phyloP scores from a whole-genome alignment of 2,113 vertebrate species.

The Nibea albiflora region DNA sequence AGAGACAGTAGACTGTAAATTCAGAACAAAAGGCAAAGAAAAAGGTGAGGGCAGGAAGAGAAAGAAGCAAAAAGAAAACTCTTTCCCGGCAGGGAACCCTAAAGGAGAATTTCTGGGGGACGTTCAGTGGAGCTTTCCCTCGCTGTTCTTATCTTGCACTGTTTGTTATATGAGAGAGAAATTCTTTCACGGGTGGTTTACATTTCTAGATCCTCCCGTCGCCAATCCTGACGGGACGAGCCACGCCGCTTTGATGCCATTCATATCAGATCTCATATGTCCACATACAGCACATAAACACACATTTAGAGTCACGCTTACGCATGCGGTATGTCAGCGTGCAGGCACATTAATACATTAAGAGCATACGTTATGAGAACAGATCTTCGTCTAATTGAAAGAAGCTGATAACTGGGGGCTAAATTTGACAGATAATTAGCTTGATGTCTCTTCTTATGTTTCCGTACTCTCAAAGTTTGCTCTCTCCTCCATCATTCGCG shows the following conservation, averaged over 20 bases:
- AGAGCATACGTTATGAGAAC: neutral
- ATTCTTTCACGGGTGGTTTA: neutral
- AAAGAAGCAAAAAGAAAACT: neutral
- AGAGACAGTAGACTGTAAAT: neutral
- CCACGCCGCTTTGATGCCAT: conserved; percentile 10
- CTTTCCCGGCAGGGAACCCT: neutral
- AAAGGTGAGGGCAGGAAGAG: conserved; percentile 7
- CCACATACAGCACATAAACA: neutral
- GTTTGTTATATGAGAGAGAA: too few species aligned
- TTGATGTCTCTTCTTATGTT: conserved; percentile 57
- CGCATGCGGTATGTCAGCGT: neutral
- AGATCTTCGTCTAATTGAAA: conserved; percentile 32
- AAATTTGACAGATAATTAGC: conserved; percentile 69
- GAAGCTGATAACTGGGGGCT: conserved; percentile 27
- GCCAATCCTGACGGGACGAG: conserved; percentile 7
- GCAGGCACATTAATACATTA: conserved; percentile 35
- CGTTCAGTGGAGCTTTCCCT: too few species aligned
- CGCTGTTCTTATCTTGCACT: too few species aligned
- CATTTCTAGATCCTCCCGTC: neutral
- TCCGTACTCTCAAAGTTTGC: conserved; percentile 35
- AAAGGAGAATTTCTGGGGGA: neutral
- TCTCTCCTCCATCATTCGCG: conserved; percentile 21
- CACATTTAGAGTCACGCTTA: neutral
- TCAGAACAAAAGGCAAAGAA: conserved; percentile 11
- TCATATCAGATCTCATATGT: conserved; percentile 6